These are phyloP conservation scores for Spinus olivaceus DNA, from an alignment of 2,797 vertebrate species.

Conservation along the genomic window DNA sequence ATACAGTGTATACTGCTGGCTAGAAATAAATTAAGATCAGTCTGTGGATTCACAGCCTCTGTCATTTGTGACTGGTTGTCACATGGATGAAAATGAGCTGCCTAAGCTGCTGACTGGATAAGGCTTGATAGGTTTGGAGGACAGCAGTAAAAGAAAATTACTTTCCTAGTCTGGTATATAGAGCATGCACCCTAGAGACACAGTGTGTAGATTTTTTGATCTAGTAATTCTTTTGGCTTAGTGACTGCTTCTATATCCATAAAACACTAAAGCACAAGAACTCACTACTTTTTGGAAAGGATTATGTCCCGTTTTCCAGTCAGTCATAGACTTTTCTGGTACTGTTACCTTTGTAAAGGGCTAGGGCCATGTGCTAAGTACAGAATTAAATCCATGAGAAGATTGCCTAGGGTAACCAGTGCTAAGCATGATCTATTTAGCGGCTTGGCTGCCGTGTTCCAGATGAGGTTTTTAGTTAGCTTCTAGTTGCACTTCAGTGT, in stretches of 20 bases:
- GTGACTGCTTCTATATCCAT: neutral
- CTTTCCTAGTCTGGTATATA: neutral
- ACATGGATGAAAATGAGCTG: neutral
- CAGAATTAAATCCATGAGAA: neutral
- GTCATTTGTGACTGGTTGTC: neutral
- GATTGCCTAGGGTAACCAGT: neutral
- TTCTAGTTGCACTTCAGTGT: neutral
- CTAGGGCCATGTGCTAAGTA: neutral
- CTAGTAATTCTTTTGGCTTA: neutral
- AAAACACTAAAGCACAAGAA: neutral
- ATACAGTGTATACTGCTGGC: neutral
- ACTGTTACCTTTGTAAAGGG: neutral
- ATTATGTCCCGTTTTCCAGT: neutral
- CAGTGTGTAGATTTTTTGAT: neutral
- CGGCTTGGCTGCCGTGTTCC: neutral
- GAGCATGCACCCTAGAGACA: neutral
- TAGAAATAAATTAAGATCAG: neutral
- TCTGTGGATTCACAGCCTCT: neutral
- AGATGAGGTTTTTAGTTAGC: neutral
- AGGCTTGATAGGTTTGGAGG: neutral
- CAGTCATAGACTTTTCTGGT: neutral
- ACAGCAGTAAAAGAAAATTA: neutral
- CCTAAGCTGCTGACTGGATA: neutral
- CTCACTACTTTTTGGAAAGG: neutral
- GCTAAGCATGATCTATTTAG: neutral